Conservation (phyloP, 64 coral and sea anemone species). For the Acropora yongei region DNA sequence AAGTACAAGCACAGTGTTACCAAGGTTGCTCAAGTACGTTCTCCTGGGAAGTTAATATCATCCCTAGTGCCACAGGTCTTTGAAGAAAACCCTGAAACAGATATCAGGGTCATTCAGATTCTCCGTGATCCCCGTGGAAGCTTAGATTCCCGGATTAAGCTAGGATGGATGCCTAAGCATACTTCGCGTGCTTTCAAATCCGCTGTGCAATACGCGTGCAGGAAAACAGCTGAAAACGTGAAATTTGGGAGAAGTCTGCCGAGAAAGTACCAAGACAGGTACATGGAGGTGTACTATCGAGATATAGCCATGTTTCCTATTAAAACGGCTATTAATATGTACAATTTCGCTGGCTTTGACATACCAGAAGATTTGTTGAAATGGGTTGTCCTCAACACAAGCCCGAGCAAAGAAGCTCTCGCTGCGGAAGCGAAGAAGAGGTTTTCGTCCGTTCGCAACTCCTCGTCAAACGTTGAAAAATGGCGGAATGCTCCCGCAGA, state of each 20-base stretch:
- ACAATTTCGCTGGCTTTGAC: constrained; percentile 53
- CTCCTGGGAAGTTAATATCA: not conserved
- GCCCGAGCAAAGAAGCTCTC: constrained; percentile 16
- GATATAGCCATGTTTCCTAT: constrained; percentile 48
- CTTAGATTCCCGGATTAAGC: constrained; percentile 42
- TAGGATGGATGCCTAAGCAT: constrained; percentile 32
- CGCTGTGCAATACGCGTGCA: not conserved
- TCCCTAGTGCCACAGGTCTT: not conserved
- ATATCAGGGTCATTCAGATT: constrained; percentile 37
- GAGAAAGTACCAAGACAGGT: not conserved
- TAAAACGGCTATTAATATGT: constrained; percentile 28
- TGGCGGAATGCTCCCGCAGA: constrained; percentile 36
- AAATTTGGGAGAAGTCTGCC: constrained; percentile 29
- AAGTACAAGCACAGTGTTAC: constrained; percentile 61
- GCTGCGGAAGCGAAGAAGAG: not conserved
- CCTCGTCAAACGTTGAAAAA: constrained; percentile 43
- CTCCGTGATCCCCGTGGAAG: constrained; percentile 53
- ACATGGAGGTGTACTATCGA: constrained; percentile 49
- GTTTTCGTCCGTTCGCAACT: constrained; percentile 39
- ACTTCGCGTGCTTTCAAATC: not conserved
- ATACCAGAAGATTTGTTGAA: constrained; percentile 21
- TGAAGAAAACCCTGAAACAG: constrained; percentile 38
- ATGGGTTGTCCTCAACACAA: constrained; percentile 52
- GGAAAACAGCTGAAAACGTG: constrained; percentile 12
- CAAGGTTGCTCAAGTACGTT: constrained; percentile 31